Conservation (phyloP, 1,140 invertebrate species). For the Drosophila takahashii region DNA sequence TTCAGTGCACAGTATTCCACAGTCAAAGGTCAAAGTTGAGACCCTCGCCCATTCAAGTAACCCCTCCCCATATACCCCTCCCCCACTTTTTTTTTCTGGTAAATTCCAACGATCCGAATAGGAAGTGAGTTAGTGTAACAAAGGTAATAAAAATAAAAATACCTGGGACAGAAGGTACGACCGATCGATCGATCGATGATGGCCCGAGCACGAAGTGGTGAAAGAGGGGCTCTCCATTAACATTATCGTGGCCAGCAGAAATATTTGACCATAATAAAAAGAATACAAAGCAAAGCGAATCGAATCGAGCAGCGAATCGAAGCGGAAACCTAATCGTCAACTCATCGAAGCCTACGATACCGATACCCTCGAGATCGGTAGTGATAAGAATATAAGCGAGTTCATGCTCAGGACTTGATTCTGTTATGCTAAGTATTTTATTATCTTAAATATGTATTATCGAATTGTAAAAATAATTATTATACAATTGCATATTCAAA, state of each 20-base stretch:
- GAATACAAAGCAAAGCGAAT: slow-evolving; percentile 49
- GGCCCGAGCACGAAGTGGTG: slow-evolving; percentile 10
- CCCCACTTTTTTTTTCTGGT: slow-evolving; percentile 12
- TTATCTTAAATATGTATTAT: no score
- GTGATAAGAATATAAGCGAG: slow-evolving; percentile 6
- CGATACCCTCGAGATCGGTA: slow-evolving; percentile 29
- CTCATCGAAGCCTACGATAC: slow-evolving; percentile 35
- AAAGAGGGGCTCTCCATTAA: slow-evolving; percentile 55
- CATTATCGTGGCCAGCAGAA: slow-evolving; percentile 69
- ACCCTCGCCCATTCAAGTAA: slow-evolving; percentile 24
- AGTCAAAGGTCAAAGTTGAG: slow-evolving; percentile 51
- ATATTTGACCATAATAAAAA: slow-evolving; percentile 81
- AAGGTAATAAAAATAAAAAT: slow-evolving; percentile 80
- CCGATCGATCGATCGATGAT: slow-evolving; percentile 30
- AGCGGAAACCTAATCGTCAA: slow-evolving; percentile 33
- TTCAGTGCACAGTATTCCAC: slow-evolving; percentile 7
- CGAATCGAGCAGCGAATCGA: slow-evolving; percentile 38
- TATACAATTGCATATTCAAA: no score
- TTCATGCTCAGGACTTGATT: neutral
- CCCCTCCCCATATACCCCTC: neutral
- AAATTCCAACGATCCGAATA: slow-evolving; percentile 56
- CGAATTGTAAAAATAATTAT: no score
- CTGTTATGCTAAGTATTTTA: no score
- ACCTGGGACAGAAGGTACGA: slow-evolving; percentile 47
- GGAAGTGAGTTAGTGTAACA: slow-evolving; percentile 82